Evolutionary conservation across 2,113 vertebrate species (phyloP).

Genomic region (Rhinoderma darwinii): DNA sequence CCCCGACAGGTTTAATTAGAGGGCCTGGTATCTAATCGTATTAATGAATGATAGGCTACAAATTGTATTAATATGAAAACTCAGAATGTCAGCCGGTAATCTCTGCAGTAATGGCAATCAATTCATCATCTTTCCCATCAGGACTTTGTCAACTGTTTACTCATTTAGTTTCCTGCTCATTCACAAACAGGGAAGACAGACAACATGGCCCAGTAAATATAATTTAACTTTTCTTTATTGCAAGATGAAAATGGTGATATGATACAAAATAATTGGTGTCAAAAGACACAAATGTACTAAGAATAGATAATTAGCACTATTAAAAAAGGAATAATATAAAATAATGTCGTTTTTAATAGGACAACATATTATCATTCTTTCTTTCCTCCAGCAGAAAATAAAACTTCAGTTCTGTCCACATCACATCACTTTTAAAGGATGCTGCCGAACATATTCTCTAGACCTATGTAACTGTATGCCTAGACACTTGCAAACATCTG

Average conservation of each 20-base stretch:
- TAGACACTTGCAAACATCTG: too few relatives aligned
- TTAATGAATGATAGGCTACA: conserved; percentile 66
- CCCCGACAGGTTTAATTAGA: conserved; percentile 69
- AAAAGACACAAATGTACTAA: background rate
- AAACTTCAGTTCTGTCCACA: background rate
- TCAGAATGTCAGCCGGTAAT: conserved; percentile 66
- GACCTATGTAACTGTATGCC: too few relatives aligned
- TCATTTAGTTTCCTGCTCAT: conserved; percentile 63
- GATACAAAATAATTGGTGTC: background rate
- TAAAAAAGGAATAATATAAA: background rate
- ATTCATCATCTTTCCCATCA: conserved; percentile 65
- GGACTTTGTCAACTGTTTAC: conserved; percentile 66
- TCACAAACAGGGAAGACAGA: conserved; percentile 62
- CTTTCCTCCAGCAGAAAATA: background rate
- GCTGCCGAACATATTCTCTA: too few relatives aligned
- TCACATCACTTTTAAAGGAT: too few relatives aligned
- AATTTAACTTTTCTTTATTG: conserved; percentile 34
- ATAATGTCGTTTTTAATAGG: background rate
- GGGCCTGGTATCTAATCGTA: conserved; percentile 64
- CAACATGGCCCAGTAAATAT: conserved; percentile 60
- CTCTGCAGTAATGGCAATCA: conserved; percentile 61
- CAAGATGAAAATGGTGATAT: background rate
- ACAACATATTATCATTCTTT: background rate
- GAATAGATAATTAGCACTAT: background rate
- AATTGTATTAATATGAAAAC: conserved; percentile 63